These are phyloP conservation scores for Chrysocyon brachyurus DNA, from an alignment of 2,797 vertebrate genomes.

Conservation along the genomic window DNA sequence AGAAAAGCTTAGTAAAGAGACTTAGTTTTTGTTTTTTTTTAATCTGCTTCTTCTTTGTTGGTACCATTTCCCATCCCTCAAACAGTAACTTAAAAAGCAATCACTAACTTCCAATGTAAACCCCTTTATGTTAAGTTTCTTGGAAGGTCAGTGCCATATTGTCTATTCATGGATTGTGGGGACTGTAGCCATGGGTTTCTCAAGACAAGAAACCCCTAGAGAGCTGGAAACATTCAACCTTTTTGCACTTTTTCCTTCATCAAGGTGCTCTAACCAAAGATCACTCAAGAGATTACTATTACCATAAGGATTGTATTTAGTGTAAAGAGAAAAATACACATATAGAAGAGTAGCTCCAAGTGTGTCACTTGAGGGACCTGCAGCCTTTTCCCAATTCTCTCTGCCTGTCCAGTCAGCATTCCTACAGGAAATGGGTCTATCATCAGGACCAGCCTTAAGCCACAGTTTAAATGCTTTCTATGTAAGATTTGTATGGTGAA, in stretches of 20 bases:
- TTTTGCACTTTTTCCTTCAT: background rate
- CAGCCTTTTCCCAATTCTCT: background rate
- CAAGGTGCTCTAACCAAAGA: background rate
- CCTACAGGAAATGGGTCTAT: background rate
- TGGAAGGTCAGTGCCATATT: background rate
- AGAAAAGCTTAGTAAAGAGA: background rate
- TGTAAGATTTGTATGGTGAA: background rate
- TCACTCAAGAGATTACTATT: background rate
- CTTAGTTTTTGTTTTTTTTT: background rate
- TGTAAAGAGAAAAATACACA: background rate
- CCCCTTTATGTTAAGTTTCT: background rate
- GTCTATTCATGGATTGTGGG: background rate
- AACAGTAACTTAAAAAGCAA: conserved; percentile 1
- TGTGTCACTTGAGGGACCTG: background rate
- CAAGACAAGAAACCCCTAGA: background rate
- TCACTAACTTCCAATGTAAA: background rate
- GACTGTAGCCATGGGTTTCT: background rate
- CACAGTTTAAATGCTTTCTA: background rate
- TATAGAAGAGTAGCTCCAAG: background rate
- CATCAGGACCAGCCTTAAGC: background rate
- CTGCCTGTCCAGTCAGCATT: background rate
- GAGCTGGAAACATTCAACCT: background rate
- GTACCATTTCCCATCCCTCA: background rate
- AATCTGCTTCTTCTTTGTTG: conserved; percentile 6
- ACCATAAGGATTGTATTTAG: background rate